Base-by-base conservation (phyloP, 2,888 invertebrate species). In the Ommatoiulus sabulosus region DNA sequence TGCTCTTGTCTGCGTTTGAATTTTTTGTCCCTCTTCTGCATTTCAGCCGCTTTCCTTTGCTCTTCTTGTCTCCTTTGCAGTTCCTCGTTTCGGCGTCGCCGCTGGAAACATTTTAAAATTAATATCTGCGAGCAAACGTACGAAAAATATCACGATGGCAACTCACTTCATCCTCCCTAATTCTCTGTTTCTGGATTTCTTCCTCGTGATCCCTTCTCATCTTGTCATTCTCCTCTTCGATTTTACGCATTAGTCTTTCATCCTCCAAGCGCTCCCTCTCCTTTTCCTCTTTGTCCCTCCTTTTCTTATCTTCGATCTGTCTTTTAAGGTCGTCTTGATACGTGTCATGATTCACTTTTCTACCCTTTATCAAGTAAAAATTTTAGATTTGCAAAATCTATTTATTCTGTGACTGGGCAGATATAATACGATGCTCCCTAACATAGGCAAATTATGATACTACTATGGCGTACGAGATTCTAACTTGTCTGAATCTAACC, bases 271-370 rank as follows among this genome's bases (percentile, higher is more conserved):
- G 88, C 20, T 89, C 88, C 48, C 35, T 80, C 35, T 89, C 89
- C n/a, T 88, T 89, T 35, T 89, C 89, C 85, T 84, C 87, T 43
- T 35, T 35, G n/a, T 89, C 89, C 7, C 89, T 35, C 20, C 80
- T 6, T 44, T 86, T 89, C 46, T 89, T 89, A 10, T 89, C 89
- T 48, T 89, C 88, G 10, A 89, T 89, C 86, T 89, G 89, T 20
- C 80, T 12, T 46, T 80, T 44, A 8, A 89, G 87, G 12, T 89
- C 89, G 7, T 89, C 88, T 44, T 89, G 89, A 84, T 88, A 88
- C 6, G 24, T 15, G 35, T 88, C 88, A 20, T 44, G 43, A 44
- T 24, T 46, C 15, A n/a, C 20, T 72, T 72, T 72, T 20, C 72
- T 72, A 20, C 20, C 72, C 72, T 72, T 17, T 63, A 12, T n/a